These are phyloP conservation scores for Bombus cullumanus DNA, from an alignment of 1,140 invertebrate genomes.

Conservation along the genomic window DNA sequence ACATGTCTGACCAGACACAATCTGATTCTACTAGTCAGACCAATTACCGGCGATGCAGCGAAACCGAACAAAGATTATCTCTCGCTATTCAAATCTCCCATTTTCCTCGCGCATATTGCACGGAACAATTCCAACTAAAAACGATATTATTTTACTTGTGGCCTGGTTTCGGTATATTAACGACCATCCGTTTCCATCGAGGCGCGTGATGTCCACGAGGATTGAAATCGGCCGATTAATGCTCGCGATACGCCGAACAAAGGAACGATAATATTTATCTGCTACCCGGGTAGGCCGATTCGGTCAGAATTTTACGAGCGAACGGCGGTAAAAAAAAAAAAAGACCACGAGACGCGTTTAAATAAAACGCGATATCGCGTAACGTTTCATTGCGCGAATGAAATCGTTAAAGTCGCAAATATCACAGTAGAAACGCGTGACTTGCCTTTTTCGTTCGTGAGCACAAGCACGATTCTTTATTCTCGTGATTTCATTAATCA, in stretches of 20 bases:
- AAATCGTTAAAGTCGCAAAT: not conserved
- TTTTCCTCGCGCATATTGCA: not conserved
- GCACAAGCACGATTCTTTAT: not conserved
- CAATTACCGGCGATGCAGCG: not conserved
- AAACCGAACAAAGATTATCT: not conserved
- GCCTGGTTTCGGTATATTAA: not conserved
- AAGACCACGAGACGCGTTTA: not conserved
- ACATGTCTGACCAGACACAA: not conserved
- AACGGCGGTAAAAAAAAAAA: not conserved
- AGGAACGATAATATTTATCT: conserved; percentile 3
- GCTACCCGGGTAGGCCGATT: not conserved
- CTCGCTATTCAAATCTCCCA: not conserved
- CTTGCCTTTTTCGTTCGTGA: not conserved
- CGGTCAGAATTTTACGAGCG: not conserved
- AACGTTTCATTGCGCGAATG: not conserved
- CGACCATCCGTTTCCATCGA: not conserved
- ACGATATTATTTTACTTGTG: not conserved
- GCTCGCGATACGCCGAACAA: not conserved
- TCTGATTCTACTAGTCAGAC: not conserved
- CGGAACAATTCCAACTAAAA: not conserved
- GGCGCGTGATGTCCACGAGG: not conserved
- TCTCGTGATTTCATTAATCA: not conserved
- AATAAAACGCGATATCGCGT: not conserved
- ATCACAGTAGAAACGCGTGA: not conserved
- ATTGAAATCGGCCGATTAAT: not conserved